These are phyloP conservation scores for Dusona sp. DNA, from an alignment of 2,888 invertebrate genomes.

Conservation along the genomic window DNA sequence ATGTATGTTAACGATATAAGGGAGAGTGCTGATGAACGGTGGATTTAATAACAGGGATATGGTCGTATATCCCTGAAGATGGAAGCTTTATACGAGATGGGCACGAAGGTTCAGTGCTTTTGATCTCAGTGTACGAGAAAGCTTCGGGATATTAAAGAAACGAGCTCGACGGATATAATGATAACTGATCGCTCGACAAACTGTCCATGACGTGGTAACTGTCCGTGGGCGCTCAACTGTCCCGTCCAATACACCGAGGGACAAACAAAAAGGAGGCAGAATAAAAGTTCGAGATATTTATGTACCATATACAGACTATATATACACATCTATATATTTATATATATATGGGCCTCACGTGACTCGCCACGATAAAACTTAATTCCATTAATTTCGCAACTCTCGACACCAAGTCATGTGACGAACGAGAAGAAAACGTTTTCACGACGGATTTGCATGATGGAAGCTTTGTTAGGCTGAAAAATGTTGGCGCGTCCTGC, in stretches of 20 bases:
- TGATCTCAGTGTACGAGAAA: neutral
- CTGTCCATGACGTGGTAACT: slow-evolving; percentile 63
- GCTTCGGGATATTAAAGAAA: slow-evolving; percentile 14
- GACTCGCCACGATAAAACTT: slow-evolving; percentile 45
- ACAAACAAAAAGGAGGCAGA: neutral
- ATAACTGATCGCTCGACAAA: slow-evolving; percentile 64
- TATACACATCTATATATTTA: too few relatives aligned
- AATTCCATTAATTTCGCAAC: slow-evolving; percentile 58
- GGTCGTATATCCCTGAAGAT: slow-evolving; percentile 30
- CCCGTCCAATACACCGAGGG: neutral
- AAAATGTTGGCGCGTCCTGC: slow-evolving; percentile 50
- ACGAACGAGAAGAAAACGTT: slow-evolving; percentile 27
- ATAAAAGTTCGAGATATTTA: slow-evolving; percentile 28
- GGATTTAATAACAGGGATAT: slow-evolving; percentile 34
- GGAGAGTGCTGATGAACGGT: neutral
- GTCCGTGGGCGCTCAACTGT: slow-evolving; percentile 51
- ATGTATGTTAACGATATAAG: neutral
- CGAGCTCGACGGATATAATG: slow-evolving; percentile 51
- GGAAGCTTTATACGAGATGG: slow-evolving; percentile 28
- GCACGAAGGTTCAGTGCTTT: slow-evolving; percentile 11
- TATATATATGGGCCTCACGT: neutral
- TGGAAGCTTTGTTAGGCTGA: slow-evolving; percentile 58
- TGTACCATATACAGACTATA: too few relatives aligned
- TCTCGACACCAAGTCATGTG: slow-evolving; percentile 15
- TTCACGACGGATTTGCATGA: slow-evolving; percentile 57